These are phyloP conservation scores for Apostichopus leukothele DNA, from an alignment of 53 echinoderm and acorn worm genomes.

Conservation along the genomic window DNA sequence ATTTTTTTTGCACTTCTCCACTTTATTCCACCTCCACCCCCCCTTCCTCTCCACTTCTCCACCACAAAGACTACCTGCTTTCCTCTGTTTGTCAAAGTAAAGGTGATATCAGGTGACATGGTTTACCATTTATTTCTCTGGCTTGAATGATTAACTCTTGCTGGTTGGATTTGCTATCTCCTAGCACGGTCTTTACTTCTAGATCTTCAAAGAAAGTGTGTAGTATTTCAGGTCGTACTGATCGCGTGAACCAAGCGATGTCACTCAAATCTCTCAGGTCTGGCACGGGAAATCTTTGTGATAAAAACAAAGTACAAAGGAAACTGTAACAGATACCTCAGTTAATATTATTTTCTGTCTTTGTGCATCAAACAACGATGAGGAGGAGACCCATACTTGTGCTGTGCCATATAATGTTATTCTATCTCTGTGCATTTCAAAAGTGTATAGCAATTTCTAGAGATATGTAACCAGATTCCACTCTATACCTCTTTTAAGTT, in stretches of 20 bases:
- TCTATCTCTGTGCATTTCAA: no score
- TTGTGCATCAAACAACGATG: no score
- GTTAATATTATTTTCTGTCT: no score
- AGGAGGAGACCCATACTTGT: no score
- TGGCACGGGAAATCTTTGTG: conserved; percentile 83
- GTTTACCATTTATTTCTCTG: conserved; percentile 82
- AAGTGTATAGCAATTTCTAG: no score
- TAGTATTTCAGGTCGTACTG: conserved; percentile 81
- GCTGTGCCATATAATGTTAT: no score
- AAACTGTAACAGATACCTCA: not conserved
- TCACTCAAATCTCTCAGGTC: conserved; percentile 86
- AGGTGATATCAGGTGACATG: not conserved
- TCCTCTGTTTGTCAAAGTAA: not conserved
- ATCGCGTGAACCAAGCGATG: conserved; percentile 88
- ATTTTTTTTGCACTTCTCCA: no score
- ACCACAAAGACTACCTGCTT: not conserved
- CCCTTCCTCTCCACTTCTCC: no score
- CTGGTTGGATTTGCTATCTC: conserved; percentile 61
- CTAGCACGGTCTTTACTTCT: conserved; percentile 67
- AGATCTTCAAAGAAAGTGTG: conserved; percentile 70
- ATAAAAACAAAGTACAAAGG: not conserved
- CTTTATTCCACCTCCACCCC: no score
- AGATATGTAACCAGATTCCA: no score
- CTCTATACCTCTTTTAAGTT: no score
- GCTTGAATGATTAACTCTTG: conserved; percentile 79